phyloP scores from a whole-genome alignment of 2,888 invertebrate genomes.

The Myathropa florea region DNA sequence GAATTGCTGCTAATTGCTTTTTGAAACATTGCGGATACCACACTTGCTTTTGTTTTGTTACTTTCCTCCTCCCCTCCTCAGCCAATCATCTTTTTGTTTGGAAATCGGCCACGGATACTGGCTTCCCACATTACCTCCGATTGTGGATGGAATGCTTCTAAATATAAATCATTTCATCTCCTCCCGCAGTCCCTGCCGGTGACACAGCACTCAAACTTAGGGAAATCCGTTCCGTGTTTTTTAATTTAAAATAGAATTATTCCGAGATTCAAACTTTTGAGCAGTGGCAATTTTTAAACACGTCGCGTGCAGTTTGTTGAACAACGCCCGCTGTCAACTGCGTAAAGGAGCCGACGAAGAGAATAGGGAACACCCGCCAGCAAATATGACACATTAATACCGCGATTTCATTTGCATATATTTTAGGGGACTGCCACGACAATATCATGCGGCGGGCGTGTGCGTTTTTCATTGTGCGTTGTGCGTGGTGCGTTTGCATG shows the following conservation, averaged over 20 bases:
- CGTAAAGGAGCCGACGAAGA: background rate
- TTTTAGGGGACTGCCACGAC: constrained; percentile 1
- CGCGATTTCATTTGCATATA: constrained; percentile 44
- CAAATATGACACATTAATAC: constrained; percentile 61
- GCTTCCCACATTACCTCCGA: background rate
- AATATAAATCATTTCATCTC: constrained; percentile 38
- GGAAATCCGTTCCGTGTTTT: constrained; percentile 35
- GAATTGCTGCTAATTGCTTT: constrained; percentile 40
- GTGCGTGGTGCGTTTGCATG: background rate
- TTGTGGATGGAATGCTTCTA: background rate
- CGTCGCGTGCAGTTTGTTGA: constrained; percentile 29
- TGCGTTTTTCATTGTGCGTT: background rate
- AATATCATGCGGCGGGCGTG: background rate
- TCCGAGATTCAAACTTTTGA: constrained; percentile 46
- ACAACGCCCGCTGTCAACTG: background rate
- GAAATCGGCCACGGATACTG: background rate
- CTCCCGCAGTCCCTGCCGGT: background rate
- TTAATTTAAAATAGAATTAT: constrained; percentile 55
- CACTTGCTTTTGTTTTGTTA: constrained; percentile 3
- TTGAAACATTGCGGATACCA: constrained; percentile 1
- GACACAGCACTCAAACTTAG: constrained; percentile 8
- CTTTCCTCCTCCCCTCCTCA: background rate
- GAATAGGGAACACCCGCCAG: constrained; percentile 32
- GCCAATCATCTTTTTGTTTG: too few relatives aligned
- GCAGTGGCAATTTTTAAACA: constrained; percentile 6